phyloP scores from a whole-genome alignment of 2,113 vertebrate genomes.

The Varanus salvator region DNA sequence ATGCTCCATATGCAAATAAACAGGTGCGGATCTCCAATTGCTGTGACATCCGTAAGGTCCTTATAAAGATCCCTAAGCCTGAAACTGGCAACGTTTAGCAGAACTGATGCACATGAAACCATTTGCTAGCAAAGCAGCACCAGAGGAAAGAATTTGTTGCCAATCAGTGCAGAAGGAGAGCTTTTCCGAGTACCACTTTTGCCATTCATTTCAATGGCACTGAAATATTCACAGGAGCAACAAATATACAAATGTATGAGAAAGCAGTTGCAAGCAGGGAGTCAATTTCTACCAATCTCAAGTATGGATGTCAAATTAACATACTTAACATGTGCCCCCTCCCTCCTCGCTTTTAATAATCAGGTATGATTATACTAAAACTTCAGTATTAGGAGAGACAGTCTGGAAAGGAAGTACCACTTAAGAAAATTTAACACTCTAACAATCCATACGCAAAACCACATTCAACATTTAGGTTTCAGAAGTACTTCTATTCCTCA shows the following conservation, averaged over 20 bases:
- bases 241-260: neutral
- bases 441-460: neutral
- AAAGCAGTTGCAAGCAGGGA: neutral
- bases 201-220: neutral
- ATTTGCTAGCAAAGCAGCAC: conserved; percentile 41
- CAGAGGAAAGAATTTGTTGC: neutral
- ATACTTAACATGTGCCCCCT: neutral
- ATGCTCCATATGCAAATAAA: conserved; percentile 63
- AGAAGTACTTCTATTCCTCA: conserved; percentile 15
- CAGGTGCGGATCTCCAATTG: conserved; percentile 59
- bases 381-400: neutral
- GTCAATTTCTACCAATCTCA: neutral
- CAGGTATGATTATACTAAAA: neutral
- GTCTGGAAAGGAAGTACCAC: neutral
- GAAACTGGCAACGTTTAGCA: conserved; percentile 53
- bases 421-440: neutral
- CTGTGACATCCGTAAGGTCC: conserved; percentile 31
- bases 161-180: neutral
- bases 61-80: conserved; percentile 53
- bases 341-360: neutral
- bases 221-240: neutral
- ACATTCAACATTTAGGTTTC: neutral
- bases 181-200: neutral
- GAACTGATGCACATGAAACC: conserved; percentile 42
- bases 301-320: neutral